Conservation (phyloP, 2,113 vertebrate species). For the Ailurus styani region DNA sequence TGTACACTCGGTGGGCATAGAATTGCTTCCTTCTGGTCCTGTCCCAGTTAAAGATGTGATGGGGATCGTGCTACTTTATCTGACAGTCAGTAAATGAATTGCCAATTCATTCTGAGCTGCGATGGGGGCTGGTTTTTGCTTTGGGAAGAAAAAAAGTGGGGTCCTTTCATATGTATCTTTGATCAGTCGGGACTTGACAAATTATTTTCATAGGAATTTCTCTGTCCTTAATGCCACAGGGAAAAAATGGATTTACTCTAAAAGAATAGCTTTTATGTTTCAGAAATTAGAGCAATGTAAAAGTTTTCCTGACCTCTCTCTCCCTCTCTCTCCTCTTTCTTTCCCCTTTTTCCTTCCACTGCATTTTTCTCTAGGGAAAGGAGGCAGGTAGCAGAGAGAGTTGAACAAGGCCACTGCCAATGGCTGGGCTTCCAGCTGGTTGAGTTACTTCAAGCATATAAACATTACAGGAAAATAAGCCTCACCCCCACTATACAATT, state of each 20-base stretch:
- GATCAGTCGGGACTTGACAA: constrained; percentile 84
- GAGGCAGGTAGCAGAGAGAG: not conserved
- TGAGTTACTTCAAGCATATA: not conserved
- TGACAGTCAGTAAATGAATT: constrained; percentile 85
- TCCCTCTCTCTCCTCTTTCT: not conserved
- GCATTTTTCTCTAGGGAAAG: not conserved
- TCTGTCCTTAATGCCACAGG: constrained; percentile 75
- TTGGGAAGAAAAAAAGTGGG: constrained; percentile 50
- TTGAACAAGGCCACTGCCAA: not conserved
- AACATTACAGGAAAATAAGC: not conserved
- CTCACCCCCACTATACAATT: rapidly evolving
- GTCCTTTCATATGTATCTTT: constrained; percentile 83
- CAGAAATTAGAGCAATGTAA: constrained; percentile 61
- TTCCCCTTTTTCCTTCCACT: not conserved
- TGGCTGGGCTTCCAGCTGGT: not conserved
- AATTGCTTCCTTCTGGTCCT: constrained; percentile 86
- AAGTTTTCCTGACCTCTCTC: constrained; percentile 21
- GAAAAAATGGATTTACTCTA: constrained; percentile 64
- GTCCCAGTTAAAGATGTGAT: constrained; percentile 79
- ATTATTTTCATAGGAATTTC: constrained; percentile 86
- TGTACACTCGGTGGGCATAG: constrained; percentile 79
- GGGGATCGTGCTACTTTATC: constrained; percentile 80
- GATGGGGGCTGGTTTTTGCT: constrained; percentile 61
- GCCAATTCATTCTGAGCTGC: constrained; percentile 80
- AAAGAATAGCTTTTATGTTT: constrained; percentile 78